Evolutionary conservation across 2,113 vertebrate genomes (phyloP), one percentile per base, ranked within the genome.

Genomic region (Micronisus gabar): DNA sequence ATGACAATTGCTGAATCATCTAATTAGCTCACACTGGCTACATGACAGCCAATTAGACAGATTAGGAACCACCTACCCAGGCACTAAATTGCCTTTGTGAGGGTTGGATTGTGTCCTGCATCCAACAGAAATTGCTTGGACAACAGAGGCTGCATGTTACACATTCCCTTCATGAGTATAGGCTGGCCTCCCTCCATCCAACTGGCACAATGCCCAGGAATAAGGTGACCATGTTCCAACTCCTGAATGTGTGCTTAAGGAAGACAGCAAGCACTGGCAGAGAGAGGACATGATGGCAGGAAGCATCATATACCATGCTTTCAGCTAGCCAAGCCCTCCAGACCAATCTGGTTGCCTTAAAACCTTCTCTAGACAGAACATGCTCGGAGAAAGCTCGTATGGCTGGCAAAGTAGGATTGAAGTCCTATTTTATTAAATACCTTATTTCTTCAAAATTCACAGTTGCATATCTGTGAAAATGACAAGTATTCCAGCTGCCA

Each of bases 1-100:
- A 36, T 88, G 94, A 94, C 93, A 93, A 85, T 96, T 95, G 94
- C 96, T 93, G 97, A 95, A 94, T 96, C 96, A 93, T 90, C 82
- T 93, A 66, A 96, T 97, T 95, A 96, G 71, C 85, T 95, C 79
- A 93, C 73, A 70, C 27, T 96, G 92, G 96, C 94, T 96, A 75
- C 52, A 61, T 11, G 63, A 94, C 97, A 97, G 90, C 93, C 95
- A 88, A 96, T 96, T 92, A 93, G 90, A 90, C 70, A 88, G 93
- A 96, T 96, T 88, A 95, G 91, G 87, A 96, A 67, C 90, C 92
- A 97, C 94, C 97, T 95, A 90, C 94, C 82, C 90, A 53, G 90
- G 92, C 90, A 81, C 71, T 86, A 96, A 97, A 75, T 79, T 78
- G 95, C 88, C 59, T 94, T 85, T 88, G 75, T 86, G 85, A 95